These are phyloP conservation scores for Drosophila kanapiae DNA, from an alignment of 1,140 invertebrate genomes.

Conservation along the genomic window DNA sequence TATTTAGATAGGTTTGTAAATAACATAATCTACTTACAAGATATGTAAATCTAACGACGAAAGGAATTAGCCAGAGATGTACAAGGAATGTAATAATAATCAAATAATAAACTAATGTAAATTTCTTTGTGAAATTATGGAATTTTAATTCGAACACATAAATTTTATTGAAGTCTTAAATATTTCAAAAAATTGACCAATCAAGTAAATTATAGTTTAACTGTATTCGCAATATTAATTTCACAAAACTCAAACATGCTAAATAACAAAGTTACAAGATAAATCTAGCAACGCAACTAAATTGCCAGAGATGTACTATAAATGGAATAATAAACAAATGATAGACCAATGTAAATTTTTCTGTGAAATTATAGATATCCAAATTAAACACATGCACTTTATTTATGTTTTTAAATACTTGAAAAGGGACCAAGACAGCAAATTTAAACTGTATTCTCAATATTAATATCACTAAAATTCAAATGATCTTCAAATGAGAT, in stretches of 20 bases:
- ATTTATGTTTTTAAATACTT: too few species aligned
- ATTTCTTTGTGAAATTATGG: background rate
- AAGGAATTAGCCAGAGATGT: background rate
- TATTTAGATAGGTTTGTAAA: background rate
- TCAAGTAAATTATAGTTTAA: too few species aligned
- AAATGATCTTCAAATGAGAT: background rate
- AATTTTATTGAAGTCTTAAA: too few species aligned
- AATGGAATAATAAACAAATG: background rate
- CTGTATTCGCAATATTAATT: too few species aligned
- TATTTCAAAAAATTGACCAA: too few species aligned
- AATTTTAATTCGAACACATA: too few species aligned
- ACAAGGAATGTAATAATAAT: background rate
- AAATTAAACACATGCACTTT: too few species aligned
- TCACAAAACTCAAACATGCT: too few species aligned
- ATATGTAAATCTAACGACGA: background rate
- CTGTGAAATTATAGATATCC: background rate
- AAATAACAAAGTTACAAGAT: too few species aligned
- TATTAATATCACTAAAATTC: background rate
- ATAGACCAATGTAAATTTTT: background rate
- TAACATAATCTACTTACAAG: background rate
- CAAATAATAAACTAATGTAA: background rate
- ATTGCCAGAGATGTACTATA: background rate
- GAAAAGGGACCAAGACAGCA: too few species aligned
- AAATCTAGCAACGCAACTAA: too few species aligned
- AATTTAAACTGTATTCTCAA: too few species aligned